Evolutionary conservation across 2,113 vertebrate genomes (phyloP).

Genomic region (Platycercus adscitus): DNA sequence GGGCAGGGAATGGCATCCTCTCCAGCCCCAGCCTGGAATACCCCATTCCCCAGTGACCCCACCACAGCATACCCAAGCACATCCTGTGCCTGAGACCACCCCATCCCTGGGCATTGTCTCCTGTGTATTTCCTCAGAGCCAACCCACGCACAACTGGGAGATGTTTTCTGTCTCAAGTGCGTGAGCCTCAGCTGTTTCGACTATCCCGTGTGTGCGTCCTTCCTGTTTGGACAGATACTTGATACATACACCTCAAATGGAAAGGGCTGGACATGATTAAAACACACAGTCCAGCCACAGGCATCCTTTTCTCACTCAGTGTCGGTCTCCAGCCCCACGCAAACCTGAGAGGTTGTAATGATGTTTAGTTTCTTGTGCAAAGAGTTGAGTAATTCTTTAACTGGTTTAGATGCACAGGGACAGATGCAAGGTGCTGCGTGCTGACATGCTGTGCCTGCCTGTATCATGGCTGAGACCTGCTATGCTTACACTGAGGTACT

Average conservation of each 20-base stretch:
- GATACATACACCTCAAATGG: conserved; percentile 30
- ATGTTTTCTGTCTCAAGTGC: neutral
- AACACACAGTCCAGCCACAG: neutral
- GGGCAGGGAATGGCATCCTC: neutral
- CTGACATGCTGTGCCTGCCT: neutral
- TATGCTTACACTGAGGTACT: neutral
- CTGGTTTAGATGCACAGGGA: neutral
- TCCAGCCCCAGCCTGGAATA: rapidly evolving
- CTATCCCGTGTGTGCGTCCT: neutral
- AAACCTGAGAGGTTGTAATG: neutral
- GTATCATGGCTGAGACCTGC: neutral
- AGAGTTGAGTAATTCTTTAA: neutral
- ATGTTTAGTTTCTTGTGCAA: neutral
- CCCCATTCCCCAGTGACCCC: neutral
- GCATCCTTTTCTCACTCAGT: neutral
- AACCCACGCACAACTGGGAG: neutral
- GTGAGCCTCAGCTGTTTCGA: conserved; percentile 10
- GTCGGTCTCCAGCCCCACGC: neutral
- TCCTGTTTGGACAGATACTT: conserved; percentile 59
- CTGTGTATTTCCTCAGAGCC: neutral
- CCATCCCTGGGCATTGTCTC: neutral
- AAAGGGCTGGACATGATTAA: conserved; percentile 35
- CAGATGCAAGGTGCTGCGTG: neutral
- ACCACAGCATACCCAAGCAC: rapidly evolving
- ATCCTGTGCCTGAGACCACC: rapidly evolving